Base-by-base conservation (phyloP, 35 echinoderm and acorn worm species). In the Apostichopus parvimensis region DNA sequence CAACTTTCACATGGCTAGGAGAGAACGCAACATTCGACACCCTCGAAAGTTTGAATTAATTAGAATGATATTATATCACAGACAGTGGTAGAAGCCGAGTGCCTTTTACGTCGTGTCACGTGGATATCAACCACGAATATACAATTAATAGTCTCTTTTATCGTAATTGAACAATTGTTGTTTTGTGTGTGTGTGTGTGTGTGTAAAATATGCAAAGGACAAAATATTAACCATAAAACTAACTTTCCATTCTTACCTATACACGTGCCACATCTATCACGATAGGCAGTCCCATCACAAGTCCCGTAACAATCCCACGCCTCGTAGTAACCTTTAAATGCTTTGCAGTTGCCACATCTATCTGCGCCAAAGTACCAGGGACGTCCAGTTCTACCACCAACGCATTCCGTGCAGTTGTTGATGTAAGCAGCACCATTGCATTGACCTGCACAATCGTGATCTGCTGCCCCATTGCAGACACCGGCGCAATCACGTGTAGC, bases 361-460 rank as follows among this genome's bases (percentile, higher is more conserved):
- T 98, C 96, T 13, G 88, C 89, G 5, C 96, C 96, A 68, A 95
- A 95, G 72, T 92, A n/a, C 6, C 53, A 82, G 6, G 79, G 15
- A 54, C 96, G 92, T n/a, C 91, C 79, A 21, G 96, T 98, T 26
- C 86, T 57, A 12, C 96, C 96, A 21, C 89, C 96, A 11, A 98
- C 96, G 89, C 96, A 98, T 77, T 98, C 96, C 18, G 57, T 89
- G 87, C 96, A 98, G 24, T 98, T 71, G 78, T 98, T 98, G 57
- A 94, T 92, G 78, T 80, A 94, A 1, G 96, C 96, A 1, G 52
- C 83, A 2, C 96, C 96, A 61, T 91, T 80, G 59, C 97, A 98
- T 80, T 92, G 59, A 8, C 92, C 92, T 13, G 97, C 97, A 62
- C 94, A 98, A 78, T 98, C 96, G 11, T 17, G 72, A 5, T 61